A percentile compares a stretch with the other conserved stretches of the same genome.
Evolutionary conservation across 2,113 vertebrate species (phyloP).

Genomic region (Stomatorhinus ivindoensis): DNA sequence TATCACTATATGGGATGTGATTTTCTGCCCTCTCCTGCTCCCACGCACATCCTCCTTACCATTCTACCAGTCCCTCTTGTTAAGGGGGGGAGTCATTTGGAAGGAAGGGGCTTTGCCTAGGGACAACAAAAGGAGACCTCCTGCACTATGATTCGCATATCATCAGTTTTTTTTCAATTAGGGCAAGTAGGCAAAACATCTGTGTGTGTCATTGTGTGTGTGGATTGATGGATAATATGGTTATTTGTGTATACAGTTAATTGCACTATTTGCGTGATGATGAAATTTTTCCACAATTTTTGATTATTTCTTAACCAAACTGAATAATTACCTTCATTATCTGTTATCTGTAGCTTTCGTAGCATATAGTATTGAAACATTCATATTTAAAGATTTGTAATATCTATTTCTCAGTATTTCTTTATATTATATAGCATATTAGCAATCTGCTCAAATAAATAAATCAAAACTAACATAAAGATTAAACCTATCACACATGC

Average conservation of each 20-base stretch:
- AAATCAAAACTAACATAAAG: background rate
- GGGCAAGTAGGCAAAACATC: background rate
- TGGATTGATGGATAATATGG: background rate
- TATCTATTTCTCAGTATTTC: background rate
- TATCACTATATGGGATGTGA: background rate
- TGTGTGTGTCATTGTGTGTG: background rate
- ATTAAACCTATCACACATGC: background rate
- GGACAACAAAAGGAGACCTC: conserved; percentile 24
- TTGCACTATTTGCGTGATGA: background rate
- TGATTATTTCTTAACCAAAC: background rate
- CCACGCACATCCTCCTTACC: conserved; percentile 26
- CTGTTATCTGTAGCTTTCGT: background rate
- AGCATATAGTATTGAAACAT: background rate
- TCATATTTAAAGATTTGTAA: background rate
- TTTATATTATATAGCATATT: background rate
- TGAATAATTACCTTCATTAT: background rate
- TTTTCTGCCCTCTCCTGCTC: conserved; percentile 33
- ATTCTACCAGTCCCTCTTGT: background rate
- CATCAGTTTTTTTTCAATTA: background rate
- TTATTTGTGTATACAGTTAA: background rate
- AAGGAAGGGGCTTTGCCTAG: background rate
- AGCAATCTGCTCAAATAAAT: background rate
- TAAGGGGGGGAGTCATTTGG: background rate
- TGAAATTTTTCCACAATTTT: background rate
- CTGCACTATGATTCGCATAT: conserved; percentile 41